These are phyloP conservation scores for Montipora foliosa DNA, from an alignment of 64 coral and sea anemone genomes.

Conservation along the genomic window DNA sequence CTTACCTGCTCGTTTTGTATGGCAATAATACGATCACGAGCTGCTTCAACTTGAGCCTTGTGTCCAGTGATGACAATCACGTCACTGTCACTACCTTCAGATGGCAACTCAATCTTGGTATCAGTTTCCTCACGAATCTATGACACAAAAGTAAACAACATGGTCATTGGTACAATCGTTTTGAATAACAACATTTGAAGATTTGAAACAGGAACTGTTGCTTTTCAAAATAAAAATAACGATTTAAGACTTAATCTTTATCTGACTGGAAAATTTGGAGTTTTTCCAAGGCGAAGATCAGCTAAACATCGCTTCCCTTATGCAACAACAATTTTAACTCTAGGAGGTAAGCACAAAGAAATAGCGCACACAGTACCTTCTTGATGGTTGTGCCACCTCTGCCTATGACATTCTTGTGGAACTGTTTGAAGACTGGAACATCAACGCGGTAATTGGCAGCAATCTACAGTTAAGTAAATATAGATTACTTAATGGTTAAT, in stretches of 20 bases:
- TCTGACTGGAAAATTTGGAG: too few species aligned
- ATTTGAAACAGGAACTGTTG: too few species aligned
- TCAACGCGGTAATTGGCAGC: conserved; percentile 87
- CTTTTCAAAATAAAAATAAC: too few species aligned
- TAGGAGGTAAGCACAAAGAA: too few species aligned
- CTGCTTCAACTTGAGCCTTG: conserved; percentile 90
- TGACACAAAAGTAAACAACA: neutral
- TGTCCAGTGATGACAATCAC: conserved; percentile 95
- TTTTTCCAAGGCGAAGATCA: too few species aligned
- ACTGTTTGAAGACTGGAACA: conserved; percentile 97
- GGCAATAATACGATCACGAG: conserved; percentile 88
- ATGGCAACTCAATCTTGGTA: conserved; percentile 95
- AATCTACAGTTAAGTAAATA: conserved; percentile 46
- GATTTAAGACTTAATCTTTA: too few species aligned
- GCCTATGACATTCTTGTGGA: conserved; percentile 98
- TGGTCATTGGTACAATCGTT: neutral
- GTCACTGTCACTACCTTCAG: conserved; percentile 96
- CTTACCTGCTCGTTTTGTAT: conserved; percentile 98
- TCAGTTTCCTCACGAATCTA: conserved; percentile 99
- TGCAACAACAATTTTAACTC: too few species aligned
- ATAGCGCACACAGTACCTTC: conserved; percentile 60
- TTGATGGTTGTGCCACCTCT: conserved; percentile 93
- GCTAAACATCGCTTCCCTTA: too few species aligned
- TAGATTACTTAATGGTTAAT: too few species aligned
- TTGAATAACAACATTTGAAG: too few species aligned